Evolutionary conservation across 2,113 vertebrate genomes (phyloP).

Genomic region (Hippoglossus stenolepis): DNA sequence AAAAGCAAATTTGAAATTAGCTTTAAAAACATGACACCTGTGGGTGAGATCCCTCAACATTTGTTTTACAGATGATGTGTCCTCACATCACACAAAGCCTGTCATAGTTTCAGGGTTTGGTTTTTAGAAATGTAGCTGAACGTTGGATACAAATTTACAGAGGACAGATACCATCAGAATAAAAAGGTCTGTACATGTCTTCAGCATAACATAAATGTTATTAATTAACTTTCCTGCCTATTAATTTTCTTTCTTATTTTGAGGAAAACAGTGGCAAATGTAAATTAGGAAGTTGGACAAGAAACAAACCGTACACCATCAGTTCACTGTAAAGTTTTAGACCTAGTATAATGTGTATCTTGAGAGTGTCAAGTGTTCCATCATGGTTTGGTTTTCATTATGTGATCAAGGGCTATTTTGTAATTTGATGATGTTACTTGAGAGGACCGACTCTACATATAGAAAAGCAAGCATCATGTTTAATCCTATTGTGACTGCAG

Average conservation of each 20-base stretch:
- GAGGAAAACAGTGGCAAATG: not conserved
- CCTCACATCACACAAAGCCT: not conserved
- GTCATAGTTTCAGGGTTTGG: not conserved
- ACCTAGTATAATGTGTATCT: not conserved
- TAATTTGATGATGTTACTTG: not conserved
- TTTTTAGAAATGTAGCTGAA: not conserved
- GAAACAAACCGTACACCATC: not conserved
- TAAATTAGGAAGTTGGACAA: not conserved
- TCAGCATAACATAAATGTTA: not conserved
- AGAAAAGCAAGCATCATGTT: not conserved
- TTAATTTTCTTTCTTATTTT: not conserved
- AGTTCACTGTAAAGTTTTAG: not conserved
- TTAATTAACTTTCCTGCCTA: not conserved
- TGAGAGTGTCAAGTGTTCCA: not conserved
- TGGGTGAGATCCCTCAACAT: not conserved
- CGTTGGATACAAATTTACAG: not conserved
- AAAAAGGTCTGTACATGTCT: not conserved
- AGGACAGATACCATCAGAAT: not conserved
- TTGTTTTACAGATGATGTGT: not conserved
- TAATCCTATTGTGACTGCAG: not conserved
- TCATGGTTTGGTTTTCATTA: slow-evolving; percentile 7
- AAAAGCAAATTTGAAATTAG: no score
- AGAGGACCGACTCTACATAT: not conserved
- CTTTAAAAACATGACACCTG: not conserved
- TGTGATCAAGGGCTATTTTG: slow-evolving; percentile 6